These are phyloP conservation scores for Sarcophaga bullata DNA, from an alignment of 1,140 invertebrate genomes.

Conservation along the genomic window DNA sequence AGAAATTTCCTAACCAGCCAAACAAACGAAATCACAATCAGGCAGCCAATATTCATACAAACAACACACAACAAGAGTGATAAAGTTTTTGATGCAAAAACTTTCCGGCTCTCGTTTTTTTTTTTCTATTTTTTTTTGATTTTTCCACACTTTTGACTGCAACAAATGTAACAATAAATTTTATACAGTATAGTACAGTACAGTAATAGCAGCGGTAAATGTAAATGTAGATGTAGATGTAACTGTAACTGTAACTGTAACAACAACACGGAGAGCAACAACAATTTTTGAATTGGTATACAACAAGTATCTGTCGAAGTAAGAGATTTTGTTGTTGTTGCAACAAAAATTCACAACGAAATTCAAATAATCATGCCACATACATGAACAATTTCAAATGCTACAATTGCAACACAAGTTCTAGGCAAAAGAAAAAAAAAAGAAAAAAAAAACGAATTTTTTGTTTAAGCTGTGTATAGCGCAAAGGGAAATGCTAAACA, in stretches of 20 bases:
- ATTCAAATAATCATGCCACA: not conserved
- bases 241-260: not conserved
- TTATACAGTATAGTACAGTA: not conserved
- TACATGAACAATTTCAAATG: constrained; percentile 6
- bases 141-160: constrained; percentile 37
- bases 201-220: not conserved
- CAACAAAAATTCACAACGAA: constrained; percentile 11
- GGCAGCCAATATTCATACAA: constrained; percentile 1
- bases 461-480: no score
- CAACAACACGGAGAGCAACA: not conserved
- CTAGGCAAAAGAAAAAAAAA: not conserved
- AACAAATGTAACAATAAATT: constrained; percentile 28
- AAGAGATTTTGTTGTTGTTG: not conserved
- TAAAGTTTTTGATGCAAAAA: constrained; percentile 33
- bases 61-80: not conserved
- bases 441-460: not conserved
- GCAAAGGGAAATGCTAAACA: no score
- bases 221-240: not conserved
- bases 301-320: not conserved
- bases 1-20: not conserved
- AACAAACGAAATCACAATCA: not conserved
- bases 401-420: not conserved
- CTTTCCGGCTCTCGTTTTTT: not conserved
- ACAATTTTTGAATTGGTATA: not conserved
- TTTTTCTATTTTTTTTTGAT: not conserved